These are phyloP conservation scores for Pocillopora damicornis DNA, from an alignment of 64 coral and sea anemone genomes.

Conservation along the genomic window DNA sequence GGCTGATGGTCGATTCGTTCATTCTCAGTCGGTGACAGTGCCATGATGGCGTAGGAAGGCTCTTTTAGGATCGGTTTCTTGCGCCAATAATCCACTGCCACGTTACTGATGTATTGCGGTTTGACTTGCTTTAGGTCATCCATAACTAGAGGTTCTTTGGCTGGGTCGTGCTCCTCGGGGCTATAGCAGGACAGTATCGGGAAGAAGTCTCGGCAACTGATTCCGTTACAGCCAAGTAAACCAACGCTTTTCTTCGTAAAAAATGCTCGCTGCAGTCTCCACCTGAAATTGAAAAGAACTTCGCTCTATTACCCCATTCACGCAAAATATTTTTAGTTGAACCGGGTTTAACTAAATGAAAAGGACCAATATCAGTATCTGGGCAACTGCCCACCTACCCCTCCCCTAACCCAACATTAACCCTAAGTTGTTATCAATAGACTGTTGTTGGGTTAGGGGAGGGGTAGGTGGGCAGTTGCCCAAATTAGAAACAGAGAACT, in stretches of 20 bases:
- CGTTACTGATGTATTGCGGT: conserved; percentile 79
- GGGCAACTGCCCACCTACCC: too few species aligned
- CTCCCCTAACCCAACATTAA: too few species aligned
- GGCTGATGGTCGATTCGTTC: conserved; percentile 55
- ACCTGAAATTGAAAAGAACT: conserved; percentile 12
- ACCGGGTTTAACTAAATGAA: too few species aligned
- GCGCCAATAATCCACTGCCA: conserved; percentile 73
- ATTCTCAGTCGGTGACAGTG: conserved; percentile 49
- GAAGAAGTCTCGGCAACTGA: conserved; percentile 48
- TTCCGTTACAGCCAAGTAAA: conserved; percentile 45
- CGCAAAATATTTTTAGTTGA: too few species aligned
- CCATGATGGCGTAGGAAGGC: conserved; percentile 49
- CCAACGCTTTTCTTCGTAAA: conserved; percentile 61
- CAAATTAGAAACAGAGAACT: too few species aligned
- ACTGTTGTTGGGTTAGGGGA: too few species aligned
- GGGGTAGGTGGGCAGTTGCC: too few species aligned
- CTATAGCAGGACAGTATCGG: conserved; percentile 41
- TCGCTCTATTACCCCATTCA: neutral
- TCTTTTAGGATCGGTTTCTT: neutral
- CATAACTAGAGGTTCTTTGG: conserved; percentile 11
- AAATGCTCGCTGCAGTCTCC: conserved; percentile 62
- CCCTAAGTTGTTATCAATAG: too few species aligned
- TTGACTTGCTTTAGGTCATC: conserved; percentile 36
- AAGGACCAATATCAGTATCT: too few species aligned
- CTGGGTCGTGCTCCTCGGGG: neutral